Base-by-base conservation (phyloP, 2,113 vertebrate genomes). In the Lagopus leucura region DNA sequence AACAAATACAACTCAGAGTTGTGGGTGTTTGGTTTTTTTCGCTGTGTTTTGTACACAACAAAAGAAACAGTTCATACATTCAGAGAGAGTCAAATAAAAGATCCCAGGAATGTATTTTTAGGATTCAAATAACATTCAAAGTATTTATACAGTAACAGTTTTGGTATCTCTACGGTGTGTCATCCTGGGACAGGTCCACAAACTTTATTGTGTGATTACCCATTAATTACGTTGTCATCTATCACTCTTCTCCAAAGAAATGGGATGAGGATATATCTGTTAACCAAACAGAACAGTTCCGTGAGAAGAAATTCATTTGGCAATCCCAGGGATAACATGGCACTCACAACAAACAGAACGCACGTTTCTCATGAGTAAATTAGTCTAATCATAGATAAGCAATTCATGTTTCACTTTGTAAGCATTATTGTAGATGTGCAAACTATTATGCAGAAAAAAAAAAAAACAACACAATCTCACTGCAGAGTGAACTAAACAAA, bases 401-500 rank as follows among this genome's bases (percentile, higher is more conserved):
- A 72, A 61, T 81, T 82, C 27, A 10, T 22, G n/a, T 87, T 95
- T 61, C n/a, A 28, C 52, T 92, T 86, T 21, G 54, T n/a, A 70
- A 88, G 80, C 81, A 34, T 64, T 78, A 87, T 11, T 75, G 43
- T 89, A 87, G 78, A 50, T 81, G 48, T 79, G 28, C 77, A 90
- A 86, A 67, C 38, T 74, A 8, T 88, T 74, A 19, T 45, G 57
- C 63, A 55, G 70, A 55, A 60, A 64, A 89, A 67, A 54, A 54
- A 52, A 27, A 36, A 36, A 36, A 36, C 36, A 36, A 36, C 34
- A 67, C 27, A 57, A 3, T 47, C 48, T 87, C 82, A 36, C 38
- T 79, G 87, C 66, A 82, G 54, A 43, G 40, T 48, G 84, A 86
- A 72, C 43, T 55, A 85, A 81, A 91, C 30, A 88, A 92, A 72